Evolutionary conservation across 2,888 invertebrate genomes (phyloP).

Genomic region (Alviniconcha strummeri): DNA sequence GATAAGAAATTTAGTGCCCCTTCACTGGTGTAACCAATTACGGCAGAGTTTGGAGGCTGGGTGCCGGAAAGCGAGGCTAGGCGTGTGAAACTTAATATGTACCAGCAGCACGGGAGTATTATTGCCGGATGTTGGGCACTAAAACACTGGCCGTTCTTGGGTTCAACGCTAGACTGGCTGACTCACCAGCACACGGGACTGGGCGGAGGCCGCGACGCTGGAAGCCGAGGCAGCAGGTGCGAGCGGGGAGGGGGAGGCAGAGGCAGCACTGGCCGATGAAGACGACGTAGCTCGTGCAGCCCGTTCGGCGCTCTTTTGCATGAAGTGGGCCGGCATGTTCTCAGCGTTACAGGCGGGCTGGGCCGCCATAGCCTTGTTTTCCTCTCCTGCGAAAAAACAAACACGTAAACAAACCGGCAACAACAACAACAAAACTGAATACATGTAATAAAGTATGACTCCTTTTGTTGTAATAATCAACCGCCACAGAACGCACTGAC

Average conservation of each 20-base stretch:
- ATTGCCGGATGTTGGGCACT: no score
- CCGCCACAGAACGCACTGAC: no score
- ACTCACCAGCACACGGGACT: slow-evolving; percentile 9
- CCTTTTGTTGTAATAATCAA: no score
- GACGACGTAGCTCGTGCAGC: background rate
- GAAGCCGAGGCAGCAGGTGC: background rate
- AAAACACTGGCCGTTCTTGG: no score
- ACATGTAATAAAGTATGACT: no score
- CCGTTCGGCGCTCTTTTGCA: background rate
- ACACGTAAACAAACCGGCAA: background rate
- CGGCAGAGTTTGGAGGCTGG: no score
- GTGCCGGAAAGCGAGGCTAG: no score
- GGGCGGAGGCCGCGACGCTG: background rate
- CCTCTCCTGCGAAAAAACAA: background rate
- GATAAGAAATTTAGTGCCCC: no score
- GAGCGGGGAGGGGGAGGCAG: background rate
- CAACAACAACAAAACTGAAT: background rate
- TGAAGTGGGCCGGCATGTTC: slow-evolving; percentile 24
- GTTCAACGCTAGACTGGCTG: no score
- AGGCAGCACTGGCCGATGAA: background rate
- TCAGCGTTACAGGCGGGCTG: slow-evolving; percentile 15
- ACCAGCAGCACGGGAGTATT: no score
- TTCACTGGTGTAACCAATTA: no score
- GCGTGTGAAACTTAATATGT: no score
- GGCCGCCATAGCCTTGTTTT: background rate